Percentiles rank a stretch among this genome's conserved stretches.
These are phyloP conservation scores for Xylocampa areola DNA, from an alignment of 2,888 invertebrate genomes.

Conservation along the genomic window DNA sequence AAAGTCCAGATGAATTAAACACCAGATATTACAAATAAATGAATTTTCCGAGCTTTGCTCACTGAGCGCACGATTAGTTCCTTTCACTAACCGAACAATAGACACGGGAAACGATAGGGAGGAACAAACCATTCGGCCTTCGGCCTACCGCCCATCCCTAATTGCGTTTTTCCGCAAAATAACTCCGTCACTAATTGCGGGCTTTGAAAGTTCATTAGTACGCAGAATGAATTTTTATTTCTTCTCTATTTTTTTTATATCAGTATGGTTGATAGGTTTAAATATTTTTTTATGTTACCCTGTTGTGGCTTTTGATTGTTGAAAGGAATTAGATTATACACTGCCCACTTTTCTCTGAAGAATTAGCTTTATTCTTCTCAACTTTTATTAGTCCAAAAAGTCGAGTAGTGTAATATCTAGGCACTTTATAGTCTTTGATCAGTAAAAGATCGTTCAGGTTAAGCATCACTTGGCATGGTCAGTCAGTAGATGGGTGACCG, in stretches of 20 bases:
- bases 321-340: too few species aligned
- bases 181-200: conserved; percentile 65
- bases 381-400: too few species aligned
- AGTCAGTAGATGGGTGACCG: too few species aligned
- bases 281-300: conserved; percentile 23
- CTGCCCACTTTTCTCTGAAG: too few species aligned
- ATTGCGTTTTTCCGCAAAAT: conserved; percentile 62
- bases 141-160: conserved; percentile 55
- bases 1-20: conserved; percentile 5
- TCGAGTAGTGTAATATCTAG: too few species aligned
- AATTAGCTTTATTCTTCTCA: too few species aligned
- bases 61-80: conserved; percentile 51
- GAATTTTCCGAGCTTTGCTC: conserved; percentile 17
- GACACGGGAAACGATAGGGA: conserved; percentile 44
- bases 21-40: conserved; percentile 22
- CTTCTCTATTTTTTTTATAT: conserved; percentile 38
- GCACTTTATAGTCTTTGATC: too few species aligned
- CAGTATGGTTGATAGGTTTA: conserved; percentile 34
- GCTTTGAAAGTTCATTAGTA: conserved; percentile 67
- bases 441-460: too few species aligned
- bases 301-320: conserved; percentile 11
- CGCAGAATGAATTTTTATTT: conserved; percentile 61
- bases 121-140: conserved; percentile 43
- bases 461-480: too few species aligned
- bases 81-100: conserved; percentile 45